These are phyloP conservation scores for Tetrax tetrax DNA, from an alignment of 2,113 vertebrate species.

Conservation along the genomic window DNA sequence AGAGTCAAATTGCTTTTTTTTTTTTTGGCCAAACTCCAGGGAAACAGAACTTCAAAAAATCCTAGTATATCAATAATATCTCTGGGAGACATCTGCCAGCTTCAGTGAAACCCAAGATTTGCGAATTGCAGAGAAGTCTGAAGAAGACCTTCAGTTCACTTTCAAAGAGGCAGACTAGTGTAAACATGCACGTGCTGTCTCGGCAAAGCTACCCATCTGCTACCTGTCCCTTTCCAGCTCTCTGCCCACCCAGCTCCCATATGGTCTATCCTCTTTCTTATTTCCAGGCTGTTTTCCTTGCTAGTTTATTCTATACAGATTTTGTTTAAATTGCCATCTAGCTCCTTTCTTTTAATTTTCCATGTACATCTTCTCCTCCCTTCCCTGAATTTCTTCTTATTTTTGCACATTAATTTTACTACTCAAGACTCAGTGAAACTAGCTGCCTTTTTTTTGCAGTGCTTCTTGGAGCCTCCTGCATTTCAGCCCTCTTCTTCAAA, in stretches of 20 bases:
- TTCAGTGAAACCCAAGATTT: neutral
- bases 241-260: neutral
- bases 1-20: neutral
- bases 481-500: neutral
- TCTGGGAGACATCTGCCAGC: neutral
- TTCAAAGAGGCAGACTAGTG: neutral
- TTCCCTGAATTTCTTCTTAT: neutral
- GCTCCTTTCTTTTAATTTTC: neutral
- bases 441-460: neutral
- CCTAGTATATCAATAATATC: neutral
- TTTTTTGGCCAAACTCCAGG: neutral
- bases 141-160: neutral
- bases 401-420: neutral
- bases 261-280: neutral
- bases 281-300: neutral
- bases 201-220: neutral
- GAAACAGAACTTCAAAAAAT: neutral
- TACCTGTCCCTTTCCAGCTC: neutral
- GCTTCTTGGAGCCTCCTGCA: neutral
- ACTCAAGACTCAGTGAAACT: neutral
- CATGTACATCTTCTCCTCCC: neutral
- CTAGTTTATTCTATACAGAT: neutral
- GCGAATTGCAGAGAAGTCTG: neutral
- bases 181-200: fast-evolving
- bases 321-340: neutral